phyloP scores from a whole-genome alignment of 2,113 vertebrate genomes.

The Nycticebus coucang region DNA sequence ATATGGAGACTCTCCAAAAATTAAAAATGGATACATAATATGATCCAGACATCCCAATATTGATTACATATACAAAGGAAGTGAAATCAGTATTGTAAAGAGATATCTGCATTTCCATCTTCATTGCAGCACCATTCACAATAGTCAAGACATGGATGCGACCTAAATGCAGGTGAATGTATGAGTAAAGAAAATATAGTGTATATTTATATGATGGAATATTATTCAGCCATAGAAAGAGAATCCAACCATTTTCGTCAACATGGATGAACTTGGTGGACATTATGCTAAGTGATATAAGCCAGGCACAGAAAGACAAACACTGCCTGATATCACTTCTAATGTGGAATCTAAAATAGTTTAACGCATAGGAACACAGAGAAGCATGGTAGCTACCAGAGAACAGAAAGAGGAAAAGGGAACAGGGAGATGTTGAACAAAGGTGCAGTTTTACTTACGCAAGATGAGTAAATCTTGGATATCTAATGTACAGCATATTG shows the following conservation, averaged over 20 bases:
- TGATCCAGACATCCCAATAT: background rate
- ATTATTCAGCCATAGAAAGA: background rate
- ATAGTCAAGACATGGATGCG: background rate
- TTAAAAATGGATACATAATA: background rate
- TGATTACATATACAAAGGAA: background rate
- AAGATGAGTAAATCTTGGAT: background rate
- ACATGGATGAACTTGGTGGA: background rate
- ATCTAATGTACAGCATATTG: background rate
- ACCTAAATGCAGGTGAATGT: background rate
- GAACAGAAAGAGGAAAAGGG: accelerated
- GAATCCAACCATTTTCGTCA: background rate
- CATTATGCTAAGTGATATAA: background rate
- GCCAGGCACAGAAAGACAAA: background rate
- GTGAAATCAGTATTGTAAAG: background rate
- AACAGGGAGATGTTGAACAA: background rate
- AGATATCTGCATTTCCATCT: background rate
- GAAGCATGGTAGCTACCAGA: background rate
- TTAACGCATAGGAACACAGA: background rate
- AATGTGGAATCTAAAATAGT: background rate
- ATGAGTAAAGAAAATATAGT: background rate
- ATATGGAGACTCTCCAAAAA: background rate
- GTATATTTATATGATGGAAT: background rate
- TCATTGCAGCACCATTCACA: background rate
- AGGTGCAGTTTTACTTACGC: background rate
- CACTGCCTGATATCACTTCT: background rate